Conservation (phyloP, 2,888 invertebrate species). For the Acleris laterana region DNA sequence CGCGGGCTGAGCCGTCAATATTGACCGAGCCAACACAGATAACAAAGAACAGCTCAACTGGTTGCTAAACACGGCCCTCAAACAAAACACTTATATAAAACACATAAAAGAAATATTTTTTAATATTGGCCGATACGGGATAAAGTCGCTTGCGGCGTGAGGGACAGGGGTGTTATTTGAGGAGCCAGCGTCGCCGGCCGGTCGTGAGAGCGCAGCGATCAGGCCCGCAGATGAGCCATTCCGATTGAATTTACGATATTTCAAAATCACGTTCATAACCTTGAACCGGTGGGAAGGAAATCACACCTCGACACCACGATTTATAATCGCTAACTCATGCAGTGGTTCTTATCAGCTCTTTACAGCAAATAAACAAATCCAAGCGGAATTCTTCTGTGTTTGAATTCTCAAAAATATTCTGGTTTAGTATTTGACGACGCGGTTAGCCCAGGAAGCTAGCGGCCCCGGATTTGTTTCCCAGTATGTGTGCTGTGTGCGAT, state of each 20-base stretch:
- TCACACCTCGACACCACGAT: constrained; percentile 62
- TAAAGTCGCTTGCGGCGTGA: constrained; percentile 37
- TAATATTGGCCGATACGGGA: constrained; percentile 36
- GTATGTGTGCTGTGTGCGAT: no score
- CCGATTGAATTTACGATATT: constrained; percentile 79
- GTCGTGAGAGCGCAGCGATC: constrained; percentile 76
- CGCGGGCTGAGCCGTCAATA: constrained; percentile 63
- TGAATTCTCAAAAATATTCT: no score
- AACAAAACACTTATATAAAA: constrained; percentile 69
- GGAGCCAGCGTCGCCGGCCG: constrained; percentile 41
- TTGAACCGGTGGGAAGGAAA: constrained; percentile 75
- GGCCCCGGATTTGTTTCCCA: no score
- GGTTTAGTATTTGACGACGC: no score
- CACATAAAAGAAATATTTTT: constrained; percentile 53
- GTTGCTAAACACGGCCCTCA: constrained; percentile 72
- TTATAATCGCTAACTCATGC: constrained; percentile 38
- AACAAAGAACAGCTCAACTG: constrained; percentile 75
- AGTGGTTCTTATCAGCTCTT: constrained; percentile 30
- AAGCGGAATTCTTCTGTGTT: background rate
- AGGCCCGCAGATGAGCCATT: constrained; percentile 63
- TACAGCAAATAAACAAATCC: constrained; percentile 6
- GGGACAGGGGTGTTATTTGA: constrained; percentile 42
- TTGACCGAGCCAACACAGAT: constrained; percentile 71
- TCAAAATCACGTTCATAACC: constrained; percentile 77
- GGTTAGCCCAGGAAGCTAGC: no score